These are phyloP conservation scores for Sisyra terminalis DNA, from an alignment of 2,888 invertebrate genomes.

Conservation along the genomic window DNA sequence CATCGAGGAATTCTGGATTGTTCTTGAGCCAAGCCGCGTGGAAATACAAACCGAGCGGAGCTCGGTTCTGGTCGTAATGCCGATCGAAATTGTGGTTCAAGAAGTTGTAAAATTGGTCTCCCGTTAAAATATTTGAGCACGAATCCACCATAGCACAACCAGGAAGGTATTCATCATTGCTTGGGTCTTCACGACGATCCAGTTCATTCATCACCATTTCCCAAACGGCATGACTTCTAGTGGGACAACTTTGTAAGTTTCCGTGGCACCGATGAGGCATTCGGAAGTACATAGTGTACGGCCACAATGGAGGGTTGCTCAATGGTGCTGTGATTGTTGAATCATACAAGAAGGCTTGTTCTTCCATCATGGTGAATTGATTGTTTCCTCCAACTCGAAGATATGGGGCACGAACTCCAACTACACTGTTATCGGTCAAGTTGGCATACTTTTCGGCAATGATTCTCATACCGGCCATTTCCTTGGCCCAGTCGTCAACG, in stretches of 20 bases:
- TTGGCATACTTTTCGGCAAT: constrained; percentile 82
- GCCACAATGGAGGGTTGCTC: constrained; percentile 88
- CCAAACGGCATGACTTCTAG: constrained; percentile 86
- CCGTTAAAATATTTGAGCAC: constrained; percentile 80
- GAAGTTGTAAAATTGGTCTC: constrained; percentile 90
- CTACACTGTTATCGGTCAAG: constrained; percentile 78
- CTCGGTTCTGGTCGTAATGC: constrained; percentile 79
- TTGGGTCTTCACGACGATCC: constrained; percentile 80
- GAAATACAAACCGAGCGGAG: constrained; percentile 80
- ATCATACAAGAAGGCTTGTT: constrained; percentile 88
- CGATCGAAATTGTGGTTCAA: constrained; percentile 86
- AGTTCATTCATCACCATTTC: constrained; percentile 93
- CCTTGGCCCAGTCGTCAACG: constrained; percentile 85
- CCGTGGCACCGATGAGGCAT: constrained; percentile 83
- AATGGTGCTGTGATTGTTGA: constrained; percentile 87
- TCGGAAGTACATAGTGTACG: constrained; percentile 95
- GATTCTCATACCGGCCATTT: constrained; percentile 87
- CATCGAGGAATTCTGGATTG: constrained; percentile 82
- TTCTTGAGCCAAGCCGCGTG: constrained; percentile 88
- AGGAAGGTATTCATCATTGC: constrained; percentile 73
- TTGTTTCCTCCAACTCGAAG: constrained; percentile 86
- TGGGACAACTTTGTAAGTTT: constrained; percentile 80
- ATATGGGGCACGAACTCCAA: constrained; percentile 81
- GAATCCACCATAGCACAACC: constrained; percentile 93
- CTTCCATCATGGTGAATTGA: constrained; percentile 96